Percentiles rank a stretch among this genome's conserved stretches.
phyloP scores from a whole-genome alignment of 2,797 vertebrate genomes.

The Chlorospingus semifuscus region DNA sequence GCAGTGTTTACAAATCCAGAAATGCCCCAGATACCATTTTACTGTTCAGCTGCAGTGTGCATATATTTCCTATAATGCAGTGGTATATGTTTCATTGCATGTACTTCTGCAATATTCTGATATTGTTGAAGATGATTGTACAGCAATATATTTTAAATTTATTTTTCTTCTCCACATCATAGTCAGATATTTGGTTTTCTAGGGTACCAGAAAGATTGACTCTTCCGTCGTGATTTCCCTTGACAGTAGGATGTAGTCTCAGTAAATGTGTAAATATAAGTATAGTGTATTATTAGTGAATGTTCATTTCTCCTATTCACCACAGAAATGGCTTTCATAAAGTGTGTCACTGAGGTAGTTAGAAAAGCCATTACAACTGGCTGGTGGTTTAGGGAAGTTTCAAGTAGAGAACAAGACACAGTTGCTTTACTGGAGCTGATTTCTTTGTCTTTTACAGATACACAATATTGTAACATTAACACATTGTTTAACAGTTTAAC shows the following conservation, averaged over 20 bases:
- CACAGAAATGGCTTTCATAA: not conserved
- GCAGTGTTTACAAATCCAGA: constrained; percentile 1
- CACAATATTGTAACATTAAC: not conserved
- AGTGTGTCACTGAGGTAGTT: not conserved
- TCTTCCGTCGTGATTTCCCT: not conserved
- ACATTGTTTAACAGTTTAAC: not conserved
- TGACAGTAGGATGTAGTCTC: not conserved
- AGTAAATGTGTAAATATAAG: constrained; percentile 15
- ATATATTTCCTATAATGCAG: not conserved
- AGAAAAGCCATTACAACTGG: not conserved
- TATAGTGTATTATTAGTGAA: not conserved
- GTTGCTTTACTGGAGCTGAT: not conserved
- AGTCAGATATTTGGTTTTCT: not conserved
- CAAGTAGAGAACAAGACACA: not conserved
- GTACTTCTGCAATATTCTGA: not conserved
- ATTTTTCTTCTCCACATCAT: not conserved
- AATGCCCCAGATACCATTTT: not conserved
- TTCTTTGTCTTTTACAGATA: not conserved
- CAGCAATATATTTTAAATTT: not conserved
- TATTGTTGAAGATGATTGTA: not conserved
- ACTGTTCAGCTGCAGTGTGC: not conserved
- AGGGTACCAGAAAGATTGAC: not conserved
- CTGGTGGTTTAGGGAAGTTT: not conserved
- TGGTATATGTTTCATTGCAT: not conserved
- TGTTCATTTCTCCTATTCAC: not conserved